Conservation (phyloP, 2,888 invertebrate genomes). For the Homarus gammarus region DNA sequence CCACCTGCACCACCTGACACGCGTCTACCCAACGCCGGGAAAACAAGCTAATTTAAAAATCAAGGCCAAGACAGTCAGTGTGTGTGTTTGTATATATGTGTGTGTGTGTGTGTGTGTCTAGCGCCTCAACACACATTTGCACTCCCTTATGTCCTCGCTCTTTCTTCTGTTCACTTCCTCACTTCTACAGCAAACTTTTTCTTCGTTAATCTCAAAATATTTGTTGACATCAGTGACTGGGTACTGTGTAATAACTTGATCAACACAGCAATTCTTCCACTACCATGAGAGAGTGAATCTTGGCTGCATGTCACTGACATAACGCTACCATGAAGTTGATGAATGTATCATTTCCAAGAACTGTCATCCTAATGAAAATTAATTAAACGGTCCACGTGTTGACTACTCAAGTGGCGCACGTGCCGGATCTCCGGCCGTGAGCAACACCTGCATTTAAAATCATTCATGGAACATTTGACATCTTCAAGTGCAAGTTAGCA, state of each 20-base stretch:
- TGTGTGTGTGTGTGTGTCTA: no score
- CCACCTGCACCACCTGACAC: neutral
- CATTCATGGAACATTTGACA: constrained; percentile 58
- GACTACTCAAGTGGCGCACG: neutral
- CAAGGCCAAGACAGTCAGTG: neutral
- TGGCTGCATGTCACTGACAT: no score
- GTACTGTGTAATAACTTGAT: no score
- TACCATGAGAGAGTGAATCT: no score
- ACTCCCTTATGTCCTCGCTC: no score
- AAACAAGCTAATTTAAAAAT: neutral
- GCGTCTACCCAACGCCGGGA: neutral
- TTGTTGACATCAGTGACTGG: no score
- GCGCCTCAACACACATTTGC: no score
- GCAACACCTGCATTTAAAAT: constrained; percentile 64
- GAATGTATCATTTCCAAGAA: neutral
- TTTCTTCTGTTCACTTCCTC: no score
- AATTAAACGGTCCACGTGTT: neutral
- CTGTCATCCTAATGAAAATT: neutral
- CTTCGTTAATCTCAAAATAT: neutral
- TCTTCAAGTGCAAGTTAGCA: constrained; percentile 54
- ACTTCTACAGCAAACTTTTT: no score
- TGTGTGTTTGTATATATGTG: no score
- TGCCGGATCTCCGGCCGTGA: constrained; percentile 44
- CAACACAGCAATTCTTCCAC: no score
- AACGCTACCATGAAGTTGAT: no score